phyloP scores from a whole-genome alignment of 2,797 vertebrate species.

The Hemibagrus guttatus region DNA sequence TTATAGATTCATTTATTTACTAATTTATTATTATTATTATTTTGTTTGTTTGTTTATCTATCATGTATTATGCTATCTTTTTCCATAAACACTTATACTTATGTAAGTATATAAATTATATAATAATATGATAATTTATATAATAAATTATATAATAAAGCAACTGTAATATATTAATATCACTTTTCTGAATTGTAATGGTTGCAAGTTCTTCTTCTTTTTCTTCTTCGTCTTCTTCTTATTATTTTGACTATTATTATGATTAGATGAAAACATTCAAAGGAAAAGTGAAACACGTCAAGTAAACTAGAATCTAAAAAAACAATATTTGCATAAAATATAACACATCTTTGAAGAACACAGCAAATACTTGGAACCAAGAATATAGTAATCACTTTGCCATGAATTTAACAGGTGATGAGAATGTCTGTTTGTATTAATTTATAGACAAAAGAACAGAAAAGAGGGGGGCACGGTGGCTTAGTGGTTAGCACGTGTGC shows the following conservation, averaged over 20 bases:
- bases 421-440: background rate
- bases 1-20: background rate
- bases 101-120: background rate
- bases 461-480: no score
- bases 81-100: background rate
- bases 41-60: no score
- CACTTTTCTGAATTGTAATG: background rate
- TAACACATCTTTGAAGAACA: background rate
- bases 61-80: no score
- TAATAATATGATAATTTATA: background rate
- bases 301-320: background rate
- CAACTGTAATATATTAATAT: background rate
- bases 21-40: no score
- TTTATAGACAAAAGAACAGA: background rate
- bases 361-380: background rate
- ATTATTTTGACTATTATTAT: background rate
- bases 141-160: background rate
- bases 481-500: no score
- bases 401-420: background rate
- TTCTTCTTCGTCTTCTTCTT: background rate
- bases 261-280: background rate
- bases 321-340: background rate
- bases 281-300: background rate
- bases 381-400: no score
- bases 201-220: background rate